A percentile compares a stretch with the other conserved stretches of the same genome.
Conservation (phyloP, 2,113 vertebrate genomes). For the Carlito syrichta region DNA sequence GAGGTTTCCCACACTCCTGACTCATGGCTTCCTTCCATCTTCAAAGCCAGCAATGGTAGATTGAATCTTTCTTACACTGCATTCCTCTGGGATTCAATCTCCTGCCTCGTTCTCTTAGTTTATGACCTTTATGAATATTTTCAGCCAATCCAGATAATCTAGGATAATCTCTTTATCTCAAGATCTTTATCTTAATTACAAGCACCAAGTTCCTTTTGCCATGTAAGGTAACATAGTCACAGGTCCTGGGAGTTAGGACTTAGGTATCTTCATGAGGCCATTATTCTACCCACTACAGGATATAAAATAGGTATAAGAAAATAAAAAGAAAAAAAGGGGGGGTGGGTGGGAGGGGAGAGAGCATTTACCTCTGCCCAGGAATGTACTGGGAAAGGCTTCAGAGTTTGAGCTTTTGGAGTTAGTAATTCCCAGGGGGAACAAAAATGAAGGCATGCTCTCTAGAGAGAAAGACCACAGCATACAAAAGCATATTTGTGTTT, state of each 20-base stretch:
- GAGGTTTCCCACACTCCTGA: not conserved
- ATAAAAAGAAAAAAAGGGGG: not conserved
- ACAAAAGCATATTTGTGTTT: not conserved
- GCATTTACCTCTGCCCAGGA: not conserved
- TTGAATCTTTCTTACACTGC: fast-evolving
- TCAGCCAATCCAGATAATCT: not conserved
- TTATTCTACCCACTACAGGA: not conserved
- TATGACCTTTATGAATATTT: not conserved
- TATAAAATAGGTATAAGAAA: not conserved
- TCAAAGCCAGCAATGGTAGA: not conserved
- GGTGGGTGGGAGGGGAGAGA: not conserved
- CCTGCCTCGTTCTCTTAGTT: not conserved
- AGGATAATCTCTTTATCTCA: not conserved
- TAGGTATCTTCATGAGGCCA: not conserved
- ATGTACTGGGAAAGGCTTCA: not conserved
- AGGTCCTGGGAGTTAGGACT: not conserved
- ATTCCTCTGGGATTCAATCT: too few relatives aligned
- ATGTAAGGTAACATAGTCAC: not conserved
- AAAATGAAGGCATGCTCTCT: not conserved
- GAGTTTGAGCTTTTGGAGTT: not conserved
- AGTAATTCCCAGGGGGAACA: not conserved
- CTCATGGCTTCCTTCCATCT: not conserved
- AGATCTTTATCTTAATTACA: not conserved
- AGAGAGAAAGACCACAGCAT: not conserved
- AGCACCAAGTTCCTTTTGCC: not conserved